phyloP scores from a whole-genome alignment of 2,888 invertebrate genomes.

The Lasioglossum pauxillum region DNA sequence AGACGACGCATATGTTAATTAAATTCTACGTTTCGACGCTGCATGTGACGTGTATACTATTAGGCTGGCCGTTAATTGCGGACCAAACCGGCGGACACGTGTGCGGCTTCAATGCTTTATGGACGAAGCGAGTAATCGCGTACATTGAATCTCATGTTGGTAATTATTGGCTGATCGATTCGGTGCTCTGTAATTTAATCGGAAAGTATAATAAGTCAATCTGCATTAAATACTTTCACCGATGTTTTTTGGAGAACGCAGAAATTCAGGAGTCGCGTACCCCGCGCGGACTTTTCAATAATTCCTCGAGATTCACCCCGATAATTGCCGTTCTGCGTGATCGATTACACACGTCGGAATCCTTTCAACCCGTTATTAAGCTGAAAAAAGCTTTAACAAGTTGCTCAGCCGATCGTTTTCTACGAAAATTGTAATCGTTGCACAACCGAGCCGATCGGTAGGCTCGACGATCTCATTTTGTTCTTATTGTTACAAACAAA shows the following conservation, averaged over 20 bases:
- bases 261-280: neutral
- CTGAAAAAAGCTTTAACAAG: neutral
- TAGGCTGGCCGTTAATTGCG: neutral
- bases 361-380: neutral
- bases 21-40: neutral
- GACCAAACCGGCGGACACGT: neutral
- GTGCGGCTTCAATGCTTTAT: neutral
- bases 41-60: neutral
- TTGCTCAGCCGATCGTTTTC: conserved; percentile 29
- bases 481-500: neutral
- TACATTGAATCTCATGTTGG: conserved; percentile 4
- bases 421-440: conserved; percentile 41
- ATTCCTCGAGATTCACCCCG: conserved; percentile 3
- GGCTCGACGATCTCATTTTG: neutral
- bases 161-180: conserved; percentile 9
- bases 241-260: neutral
- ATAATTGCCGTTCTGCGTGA: conserved; percentile 25
- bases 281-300: neutral
- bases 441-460: neutral
- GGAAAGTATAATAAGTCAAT: neutral
- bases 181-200: conserved; percentile 9
- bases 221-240: conserved; percentile 8
- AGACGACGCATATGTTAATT: neutral
- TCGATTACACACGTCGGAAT: conserved; percentile 24
- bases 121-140: neutral